Base-by-base conservation (phyloP, 1,140 invertebrate genomes). In the Nymphalis io region DNA sequence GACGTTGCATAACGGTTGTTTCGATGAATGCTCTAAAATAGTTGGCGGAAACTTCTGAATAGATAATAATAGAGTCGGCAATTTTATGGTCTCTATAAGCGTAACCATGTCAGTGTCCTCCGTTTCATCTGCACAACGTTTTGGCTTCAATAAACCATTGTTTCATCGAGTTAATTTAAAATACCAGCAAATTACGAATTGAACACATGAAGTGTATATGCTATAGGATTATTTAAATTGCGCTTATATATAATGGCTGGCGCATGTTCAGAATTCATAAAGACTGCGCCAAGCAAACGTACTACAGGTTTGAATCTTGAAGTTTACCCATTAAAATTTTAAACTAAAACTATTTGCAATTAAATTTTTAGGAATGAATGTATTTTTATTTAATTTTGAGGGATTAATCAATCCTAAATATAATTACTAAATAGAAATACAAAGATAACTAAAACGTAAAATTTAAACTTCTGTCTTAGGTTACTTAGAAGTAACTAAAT, bases 11-110 rank as follows among this genome's bases (percentile, higher is more conserved):
- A 86, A 84, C 85, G 80, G 84, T 80, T 76, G 39, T 76, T 60
- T 48, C 38, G 60, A 68, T 79, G 75, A 75, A 79, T 73, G 72
- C 70, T 73, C 78, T 80, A 60, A 75, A 76, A 77, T 74, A 74
- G 68, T 70, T 83, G 71, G 68, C 80, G 84, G 85, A 85, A 87
- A 83, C 78, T 69, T 72, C 74, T 68, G 73, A 74, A 78, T 70
- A 80, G 78, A 85, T 73, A 84, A 81, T 83, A 76, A 80, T 77
- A 70, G 73, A 72, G 68, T 48, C 73, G 58, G 70, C 74, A 83
- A 88, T 88, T 87, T 90, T 84, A 88, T 84, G 84, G 80, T 88
- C 63, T 70, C 81, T 83, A 75, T 67, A 78, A 78, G 72, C 83
- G 81, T 82, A 77, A 84, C 82, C 78, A 61, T 83, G 84, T 87